Percentiles rank a stretch among this genome's conserved stretches.
Conservation (phyloP, 2,797 vertebrate genomes). For the Helicolenus hilgendorfi region DNA sequence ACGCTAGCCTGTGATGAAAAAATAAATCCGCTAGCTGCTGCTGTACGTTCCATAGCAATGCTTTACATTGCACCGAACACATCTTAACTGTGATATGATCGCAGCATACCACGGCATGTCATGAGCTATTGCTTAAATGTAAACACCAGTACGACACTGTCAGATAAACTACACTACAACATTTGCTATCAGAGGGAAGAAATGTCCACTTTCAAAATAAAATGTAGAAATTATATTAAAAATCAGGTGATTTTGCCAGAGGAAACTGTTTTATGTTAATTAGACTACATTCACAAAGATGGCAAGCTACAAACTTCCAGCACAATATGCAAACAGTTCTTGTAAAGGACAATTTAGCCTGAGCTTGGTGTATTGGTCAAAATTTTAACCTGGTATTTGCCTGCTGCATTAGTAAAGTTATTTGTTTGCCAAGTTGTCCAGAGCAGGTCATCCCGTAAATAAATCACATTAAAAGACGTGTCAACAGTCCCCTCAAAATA, state of each 20-base stretch:
- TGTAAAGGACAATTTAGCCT: not conserved
- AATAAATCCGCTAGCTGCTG: too few species aligned
- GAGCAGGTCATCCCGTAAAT: conserved; percentile 76
- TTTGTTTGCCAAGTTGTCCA: conserved; percentile 84
- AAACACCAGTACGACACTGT: not conserved
- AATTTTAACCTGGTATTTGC: conserved; percentile 66
- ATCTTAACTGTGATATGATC: too few species aligned
- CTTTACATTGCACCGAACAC: too few species aligned
- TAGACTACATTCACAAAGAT: not conserved
- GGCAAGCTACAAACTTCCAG: conserved; percentile 1
- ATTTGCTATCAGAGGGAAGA: not conserved
- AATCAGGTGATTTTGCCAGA: not conserved
- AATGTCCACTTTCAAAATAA: not conserved
- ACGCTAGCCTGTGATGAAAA: not conserved
- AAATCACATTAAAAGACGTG: conserved; percentile 87
- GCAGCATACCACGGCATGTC: too few species aligned
- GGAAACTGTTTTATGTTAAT: not conserved
- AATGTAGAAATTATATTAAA: not conserved
- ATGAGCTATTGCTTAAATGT: too few species aligned
- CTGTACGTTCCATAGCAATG: too few species aligned
- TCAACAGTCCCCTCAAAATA: conserved; percentile 86
- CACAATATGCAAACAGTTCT: not conserved
- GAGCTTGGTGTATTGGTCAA: conserved; percentile 34
- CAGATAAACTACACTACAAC: not conserved
- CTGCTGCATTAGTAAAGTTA: conserved; percentile 73